A percentile compares a stretch with the other conserved stretches of the same genome.
phyloP scores from a whole-genome alignment of 2,888 invertebrate species.

The Cataglyphis cursor region DNA sequence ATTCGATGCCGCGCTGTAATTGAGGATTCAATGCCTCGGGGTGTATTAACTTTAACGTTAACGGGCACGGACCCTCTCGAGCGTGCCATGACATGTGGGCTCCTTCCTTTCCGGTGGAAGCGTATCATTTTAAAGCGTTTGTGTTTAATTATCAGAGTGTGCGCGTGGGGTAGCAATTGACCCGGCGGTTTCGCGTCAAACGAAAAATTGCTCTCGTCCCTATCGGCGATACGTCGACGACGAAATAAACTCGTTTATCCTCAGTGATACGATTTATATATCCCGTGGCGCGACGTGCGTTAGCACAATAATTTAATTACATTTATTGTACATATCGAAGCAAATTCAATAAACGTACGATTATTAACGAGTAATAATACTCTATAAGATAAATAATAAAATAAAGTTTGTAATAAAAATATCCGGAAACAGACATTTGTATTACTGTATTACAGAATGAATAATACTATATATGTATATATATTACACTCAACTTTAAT shows the following conservation, averaged over 20 bases:
- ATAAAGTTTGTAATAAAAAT: constrained; percentile 17
- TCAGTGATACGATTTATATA: background rate
- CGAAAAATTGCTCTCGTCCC: background rate
- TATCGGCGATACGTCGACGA: background rate
- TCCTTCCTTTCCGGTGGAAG: constrained; percentile 22
- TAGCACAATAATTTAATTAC: constrained; percentile 38
- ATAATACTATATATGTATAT: background rate
- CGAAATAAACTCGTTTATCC: constrained; percentile 20
- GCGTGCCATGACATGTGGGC: background rate
- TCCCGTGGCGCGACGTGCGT: background rate
- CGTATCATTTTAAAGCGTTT: constrained; percentile 20
- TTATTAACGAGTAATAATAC: background rate
- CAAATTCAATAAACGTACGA: constrained; percentile 34
- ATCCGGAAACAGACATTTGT: background rate
- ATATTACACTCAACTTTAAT: background rate
- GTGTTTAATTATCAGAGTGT: constrained; percentile 44
- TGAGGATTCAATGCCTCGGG: constrained; percentile 9
- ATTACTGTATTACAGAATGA: background rate
- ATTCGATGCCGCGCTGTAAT: constrained; percentile 22
- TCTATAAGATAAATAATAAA: constrained; percentile 23
- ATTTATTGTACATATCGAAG: constrained; percentile 11
- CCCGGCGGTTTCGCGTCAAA: constrained; percentile 17
- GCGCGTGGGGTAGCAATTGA: background rate
- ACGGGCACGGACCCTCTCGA: constrained; percentile 4
- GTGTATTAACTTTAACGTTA: constrained; percentile 33